phyloP scores from a whole-genome alignment of 2,888 invertebrate species.

The Nebria salina region DNA sequence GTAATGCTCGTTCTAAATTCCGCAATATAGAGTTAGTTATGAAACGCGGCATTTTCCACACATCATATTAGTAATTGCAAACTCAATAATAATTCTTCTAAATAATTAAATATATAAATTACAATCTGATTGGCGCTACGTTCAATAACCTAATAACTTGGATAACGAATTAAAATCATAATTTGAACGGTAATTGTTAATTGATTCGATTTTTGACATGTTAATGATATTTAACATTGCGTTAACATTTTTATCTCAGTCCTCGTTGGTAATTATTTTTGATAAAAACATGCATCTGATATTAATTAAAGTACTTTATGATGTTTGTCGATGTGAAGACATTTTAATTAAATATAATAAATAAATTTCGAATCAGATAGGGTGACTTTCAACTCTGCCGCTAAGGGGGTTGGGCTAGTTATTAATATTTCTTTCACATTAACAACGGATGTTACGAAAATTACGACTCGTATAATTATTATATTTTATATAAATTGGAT shows the following conservation, averaged over 20 bases:
- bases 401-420: neutral
- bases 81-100: conserved; percentile 27
- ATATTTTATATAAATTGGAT: neutral
- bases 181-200: neutral
- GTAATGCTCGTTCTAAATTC: too few relatives aligned
- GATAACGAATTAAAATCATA: neutral
- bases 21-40: too few relatives aligned
- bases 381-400: neutral
- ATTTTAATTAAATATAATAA: conserved; percentile 1
- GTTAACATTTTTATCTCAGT: neutral
- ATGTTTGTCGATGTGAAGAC: neutral
- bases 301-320: neutral
- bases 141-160: neutral
- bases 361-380: neutral
- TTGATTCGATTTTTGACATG: neutral
- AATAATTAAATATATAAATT: conserved; percentile 41
- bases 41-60: too few relatives aligned
- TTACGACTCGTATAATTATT: neutral
- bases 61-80: conserved; percentile 31
- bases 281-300: neutral
- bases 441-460: neutral
- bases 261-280: neutral
- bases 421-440: neutral
- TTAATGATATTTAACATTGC: neutral
- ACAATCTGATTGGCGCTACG: conserved; percentile 8